Conservation (phyloP, 2,888 invertebrate species). For the Leptothorax acervorum region DNA sequence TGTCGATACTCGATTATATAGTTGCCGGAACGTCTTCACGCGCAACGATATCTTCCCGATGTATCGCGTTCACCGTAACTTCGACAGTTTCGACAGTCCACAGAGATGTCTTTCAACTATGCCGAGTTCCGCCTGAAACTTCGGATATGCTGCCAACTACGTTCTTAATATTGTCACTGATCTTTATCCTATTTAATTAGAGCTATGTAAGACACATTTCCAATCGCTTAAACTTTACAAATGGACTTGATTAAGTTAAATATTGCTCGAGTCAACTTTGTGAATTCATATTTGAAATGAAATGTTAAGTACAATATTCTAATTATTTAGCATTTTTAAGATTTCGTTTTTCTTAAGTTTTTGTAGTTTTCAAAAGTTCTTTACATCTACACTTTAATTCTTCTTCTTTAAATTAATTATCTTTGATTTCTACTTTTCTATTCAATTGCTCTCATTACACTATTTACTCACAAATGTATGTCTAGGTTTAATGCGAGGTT, state of each 20-base stretch:
- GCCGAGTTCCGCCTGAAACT: conserved; percentile 32
- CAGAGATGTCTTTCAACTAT: conserved; percentile 23
- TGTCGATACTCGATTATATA: conserved; percentile 42
- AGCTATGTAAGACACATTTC: not conserved
- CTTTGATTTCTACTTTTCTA: not conserved
- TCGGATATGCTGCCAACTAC: conserved; percentile 31
- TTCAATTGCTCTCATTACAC: not conserved
- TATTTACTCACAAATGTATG: not conserved
- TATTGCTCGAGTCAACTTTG: not conserved
- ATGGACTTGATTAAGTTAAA: not conserved
- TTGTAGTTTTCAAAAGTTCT: not conserved
- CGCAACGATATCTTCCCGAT: conserved; percentile 18
- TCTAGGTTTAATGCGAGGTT: not conserved
- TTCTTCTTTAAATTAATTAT: not conserved
- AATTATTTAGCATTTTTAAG: not conserved
- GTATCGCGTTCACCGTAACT: conserved; percentile 33
- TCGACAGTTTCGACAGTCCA: conserved; percentile 41
- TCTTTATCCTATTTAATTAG: conserved; percentile 25
- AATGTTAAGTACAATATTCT: not conserved
- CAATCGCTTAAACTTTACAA: not conserved
- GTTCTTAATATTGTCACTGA: conserved; percentile 17
- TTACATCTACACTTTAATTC: not conserved
- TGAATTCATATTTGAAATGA: not conserved
- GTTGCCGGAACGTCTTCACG: conserved; percentile 35
- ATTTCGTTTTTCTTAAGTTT: not conserved